Evolutionary conservation across 2,797 vertebrate genomes (phyloP).

Genomic region (Oreortyx pictus): DNA sequence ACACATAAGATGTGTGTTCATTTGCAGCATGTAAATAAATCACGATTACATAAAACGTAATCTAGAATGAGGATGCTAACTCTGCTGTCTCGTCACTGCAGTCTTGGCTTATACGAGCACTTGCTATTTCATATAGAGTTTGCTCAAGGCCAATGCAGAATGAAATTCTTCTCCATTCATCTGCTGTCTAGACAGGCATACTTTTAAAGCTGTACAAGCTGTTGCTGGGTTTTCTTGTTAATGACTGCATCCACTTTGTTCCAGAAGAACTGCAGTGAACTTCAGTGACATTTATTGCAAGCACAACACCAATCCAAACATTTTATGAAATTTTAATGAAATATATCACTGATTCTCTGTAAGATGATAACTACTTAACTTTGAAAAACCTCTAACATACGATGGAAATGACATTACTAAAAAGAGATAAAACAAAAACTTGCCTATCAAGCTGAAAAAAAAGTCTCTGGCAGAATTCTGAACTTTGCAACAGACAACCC

Average conservation of each 20-base stretch:
- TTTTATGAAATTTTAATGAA: constrained; percentile 11
- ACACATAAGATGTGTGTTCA: fast-evolving
- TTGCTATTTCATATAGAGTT: constrained; percentile 2
- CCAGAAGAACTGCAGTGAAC: constrained; percentile 3
- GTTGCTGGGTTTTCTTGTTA: constrained; percentile 36
- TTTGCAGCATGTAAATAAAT: background rate
- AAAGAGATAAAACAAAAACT: background rate
- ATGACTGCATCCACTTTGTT: background rate
- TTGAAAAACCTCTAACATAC: background rate
- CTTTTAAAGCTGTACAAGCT: constrained; percentile 62
- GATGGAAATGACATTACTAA: background rate
- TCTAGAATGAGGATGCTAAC: background rate
- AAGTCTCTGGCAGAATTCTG: background rate
- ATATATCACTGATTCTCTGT: background rate
- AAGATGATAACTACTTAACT: background rate
- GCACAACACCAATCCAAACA: background rate
- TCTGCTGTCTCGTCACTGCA: background rate
- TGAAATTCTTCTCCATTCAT: constrained; percentile 44
- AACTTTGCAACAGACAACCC: background rate
- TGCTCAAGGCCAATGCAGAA: constrained; percentile 35
- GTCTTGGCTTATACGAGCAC: background rate
- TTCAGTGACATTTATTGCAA: background rate
- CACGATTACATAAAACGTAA: background rate
- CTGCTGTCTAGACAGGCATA: constrained; percentile 65
- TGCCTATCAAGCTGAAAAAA: background rate